Percentiles rank a stretch among this genome's conserved stretches.
These are phyloP conservation scores for Drosophila lowei DNA, from an alignment of 1,140 invertebrate species.

Conservation along the genomic window DNA sequence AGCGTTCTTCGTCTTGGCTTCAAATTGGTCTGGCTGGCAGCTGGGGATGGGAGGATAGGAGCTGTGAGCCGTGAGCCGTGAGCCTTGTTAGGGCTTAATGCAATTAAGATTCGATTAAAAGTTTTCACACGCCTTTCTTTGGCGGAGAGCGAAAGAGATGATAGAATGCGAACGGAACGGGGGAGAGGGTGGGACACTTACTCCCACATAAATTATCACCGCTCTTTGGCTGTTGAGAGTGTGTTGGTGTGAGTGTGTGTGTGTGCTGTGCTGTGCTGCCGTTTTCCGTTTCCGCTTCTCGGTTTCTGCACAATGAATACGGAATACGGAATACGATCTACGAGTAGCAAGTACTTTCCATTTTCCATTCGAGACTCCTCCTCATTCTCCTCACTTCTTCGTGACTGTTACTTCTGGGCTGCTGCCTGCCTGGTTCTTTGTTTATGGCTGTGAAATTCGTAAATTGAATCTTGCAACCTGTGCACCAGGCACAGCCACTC, in stretches of 20 bases:
- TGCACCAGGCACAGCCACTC: conserved; percentile 25
- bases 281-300: conserved; percentile 39
- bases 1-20: conserved; percentile 35
- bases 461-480: conserved; percentile 51
- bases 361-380: conserved; percentile 33
- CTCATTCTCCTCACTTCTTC: conserved; percentile 18
- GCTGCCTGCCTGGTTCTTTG: conserved; percentile 37
- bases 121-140: conserved; percentile 61
- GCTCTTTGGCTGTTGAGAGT: conserved; percentile 21
- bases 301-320: neutral
- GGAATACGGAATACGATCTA: neutral
- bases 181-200: conserved; percentile 2
- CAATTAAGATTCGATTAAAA: conserved; percentile 77
- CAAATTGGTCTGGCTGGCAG: conserved; percentile 24
- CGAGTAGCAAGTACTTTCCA: conserved; percentile 42
- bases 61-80: conserved; percentile 32
- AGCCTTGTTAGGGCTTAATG: conserved; percentile 62
- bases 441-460: conserved; percentile 59
- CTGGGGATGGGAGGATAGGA: conserved; percentile 18
- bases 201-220: conserved; percentile 77
- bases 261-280: conserved; percentile 21
- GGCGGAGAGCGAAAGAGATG: conserved; percentile 3
- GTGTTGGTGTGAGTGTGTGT: too few species aligned
- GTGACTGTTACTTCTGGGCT: conserved; percentile 34
- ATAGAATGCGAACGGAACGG: neutral